These are phyloP conservation scores for Dryococelus australis DNA, from an alignment of 2,888 invertebrate species.

Conservation along the genomic window DNA sequence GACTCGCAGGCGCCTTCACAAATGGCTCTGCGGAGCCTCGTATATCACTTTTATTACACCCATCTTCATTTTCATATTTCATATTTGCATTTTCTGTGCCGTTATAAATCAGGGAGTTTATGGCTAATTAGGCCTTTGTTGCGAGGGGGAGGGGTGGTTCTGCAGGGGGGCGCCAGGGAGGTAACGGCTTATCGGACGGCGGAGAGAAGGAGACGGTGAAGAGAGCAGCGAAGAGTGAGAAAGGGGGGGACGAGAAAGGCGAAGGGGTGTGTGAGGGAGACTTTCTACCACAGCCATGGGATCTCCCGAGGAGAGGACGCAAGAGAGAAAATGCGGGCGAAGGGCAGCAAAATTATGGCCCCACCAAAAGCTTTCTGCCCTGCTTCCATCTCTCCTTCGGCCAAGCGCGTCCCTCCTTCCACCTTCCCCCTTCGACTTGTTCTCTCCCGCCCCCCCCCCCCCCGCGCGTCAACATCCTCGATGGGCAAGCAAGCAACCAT, in stretches of 20 bases:
- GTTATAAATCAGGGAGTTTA: slow-evolving; percentile 71
- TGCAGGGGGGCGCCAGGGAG: slow-evolving; percentile 51
- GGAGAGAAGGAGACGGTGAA: slow-evolving; percentile 36
- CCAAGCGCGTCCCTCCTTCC: slow-evolving; percentile 12
- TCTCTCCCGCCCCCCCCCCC: background rate
- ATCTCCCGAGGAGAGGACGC: slow-evolving; percentile 19
- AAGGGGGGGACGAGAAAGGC: slow-evolving; percentile 24
- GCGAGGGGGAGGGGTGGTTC: slow-evolving; percentile 54
- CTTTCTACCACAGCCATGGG: slow-evolving; percentile 42
- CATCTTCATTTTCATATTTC: slow-evolving; percentile 74
- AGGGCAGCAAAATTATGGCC: slow-evolving; percentile 22
- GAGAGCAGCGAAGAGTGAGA: slow-evolving; percentile 52
- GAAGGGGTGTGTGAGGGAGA: slow-evolving; percentile 33
- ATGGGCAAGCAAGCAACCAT: background rate
- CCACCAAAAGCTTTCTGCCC: slow-evolving; percentile 13
- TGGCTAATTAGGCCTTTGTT: slow-evolving; percentile 67
- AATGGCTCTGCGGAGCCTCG: slow-evolving; percentile 62
- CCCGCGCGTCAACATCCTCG: background rate
- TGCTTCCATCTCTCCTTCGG: slow-evolving; percentile 12
- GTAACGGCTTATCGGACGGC: slow-evolving; percentile 62
- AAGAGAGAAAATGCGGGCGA: slow-evolving; percentile 33
- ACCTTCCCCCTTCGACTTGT: slow-evolving; percentile 6
- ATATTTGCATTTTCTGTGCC: slow-evolving; percentile 68
- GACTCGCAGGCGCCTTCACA: slow-evolving; percentile 57
- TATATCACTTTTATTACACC: slow-evolving; percentile 63